Conservation (phyloP, 2,888 invertebrate species). For the Diaperis boleti region DNA sequence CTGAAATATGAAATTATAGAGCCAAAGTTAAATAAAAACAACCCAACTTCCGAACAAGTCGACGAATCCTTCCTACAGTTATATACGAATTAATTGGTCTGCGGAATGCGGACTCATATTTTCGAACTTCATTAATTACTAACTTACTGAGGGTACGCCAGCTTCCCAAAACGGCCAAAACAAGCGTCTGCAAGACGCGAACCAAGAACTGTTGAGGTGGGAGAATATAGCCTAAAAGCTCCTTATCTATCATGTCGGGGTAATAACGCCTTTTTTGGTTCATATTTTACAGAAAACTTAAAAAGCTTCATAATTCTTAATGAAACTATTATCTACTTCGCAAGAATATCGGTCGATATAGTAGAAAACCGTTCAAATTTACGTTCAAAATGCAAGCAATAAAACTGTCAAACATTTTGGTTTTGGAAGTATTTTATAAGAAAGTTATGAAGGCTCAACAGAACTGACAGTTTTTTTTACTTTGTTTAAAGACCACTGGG, state of each 20-base stretch:
- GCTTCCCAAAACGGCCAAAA: conserved; percentile 3
- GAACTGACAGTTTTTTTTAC: too few relatives aligned
- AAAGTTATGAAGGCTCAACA: too few relatives aligned
- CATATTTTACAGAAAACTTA: not conserved
- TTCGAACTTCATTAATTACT: conserved; percentile 42
- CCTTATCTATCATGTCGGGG: not conserved
- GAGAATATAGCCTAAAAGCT: conserved; percentile 7
- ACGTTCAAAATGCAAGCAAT: too few relatives aligned
- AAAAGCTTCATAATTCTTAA: too few relatives aligned
- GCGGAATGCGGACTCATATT: conserved; percentile 45
- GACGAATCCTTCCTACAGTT: conserved; percentile 22
- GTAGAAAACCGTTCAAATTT: too few relatives aligned
- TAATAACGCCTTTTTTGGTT: not conserved
- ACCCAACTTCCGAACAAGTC: conserved; percentile 30
- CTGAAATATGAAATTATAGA: conserved; percentile 57
- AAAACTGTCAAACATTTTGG: too few relatives aligned
- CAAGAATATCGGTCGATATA: too few relatives aligned
- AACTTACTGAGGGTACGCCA: conserved; percentile 4
- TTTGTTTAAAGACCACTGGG: too few relatives aligned
- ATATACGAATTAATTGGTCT: conserved; percentile 50
- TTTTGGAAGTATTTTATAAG: too few relatives aligned
- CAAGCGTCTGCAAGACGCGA: conserved; percentile 2
- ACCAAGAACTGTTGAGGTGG: conserved; percentile 28
- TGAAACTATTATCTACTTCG: too few relatives aligned
- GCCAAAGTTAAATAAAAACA: conserved; percentile 56